Base-by-base conservation (phyloP, 2,797 vertebrate genomes). In the Harpagifer antarcticus region DNA sequence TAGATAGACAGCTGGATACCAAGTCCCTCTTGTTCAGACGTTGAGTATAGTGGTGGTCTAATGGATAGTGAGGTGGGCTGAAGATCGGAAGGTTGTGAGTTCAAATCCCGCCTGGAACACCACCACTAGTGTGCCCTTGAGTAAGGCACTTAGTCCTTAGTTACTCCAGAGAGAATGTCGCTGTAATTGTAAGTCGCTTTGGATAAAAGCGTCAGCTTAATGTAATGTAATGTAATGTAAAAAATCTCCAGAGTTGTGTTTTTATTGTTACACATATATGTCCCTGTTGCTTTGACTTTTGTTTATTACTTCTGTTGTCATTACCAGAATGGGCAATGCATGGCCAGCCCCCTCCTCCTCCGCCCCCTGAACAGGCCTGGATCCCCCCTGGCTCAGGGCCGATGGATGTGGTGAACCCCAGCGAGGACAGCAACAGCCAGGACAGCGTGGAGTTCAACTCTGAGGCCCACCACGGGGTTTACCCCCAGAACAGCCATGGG, bases 361-460 rank as follows among this genome's bases (percentile, higher is more conserved):
- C 97, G 67, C 97, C 97, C 86, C 96, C 96, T 83, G 98, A 99
- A 31, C 98, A 97, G 91, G 91, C 96, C 76, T 99, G 98, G 98
- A 98, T 99, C 89, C 94, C 98, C 86, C 96, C 97, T 77, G 95
- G 96, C 27, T 96, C 97, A 68, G 96, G 94, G 70, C 97, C 97
- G 81, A 99, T 99, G 97, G 98, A 99, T 85, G 95, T 98, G 81
- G 97, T 98, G 89, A 97, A 96, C 93, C 96, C 96, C 5, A 98
- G 96, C 0, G 98, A 99, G 94, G 98, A 99, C 95, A 98, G 97
- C 95, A 99, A 98, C 95, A 99, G 98, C 94, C 97, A 99, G 95
- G 98, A 99, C 95, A 99, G 98, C 94, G 93, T 95, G 86, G 98
- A 99, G 82, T 99, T 99, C 96, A 92, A 95, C 89, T 93, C 96